A percentile compares a stretch with the other conserved stretches of the same genome.
Conservation (phyloP, 2,888 invertebrate species). For the Drosophila borealis region DNA sequence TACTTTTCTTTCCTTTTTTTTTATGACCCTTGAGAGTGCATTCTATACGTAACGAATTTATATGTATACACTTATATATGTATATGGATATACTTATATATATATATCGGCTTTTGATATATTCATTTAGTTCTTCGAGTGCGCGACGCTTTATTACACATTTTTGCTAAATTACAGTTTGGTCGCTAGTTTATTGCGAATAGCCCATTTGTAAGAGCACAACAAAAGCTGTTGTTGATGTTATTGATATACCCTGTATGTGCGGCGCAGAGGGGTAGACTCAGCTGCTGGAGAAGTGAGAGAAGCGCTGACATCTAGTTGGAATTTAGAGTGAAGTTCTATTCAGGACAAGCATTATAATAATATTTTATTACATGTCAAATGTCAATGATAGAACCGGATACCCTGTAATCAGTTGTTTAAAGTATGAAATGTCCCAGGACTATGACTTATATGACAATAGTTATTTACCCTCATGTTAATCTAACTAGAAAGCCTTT, state of each 20-base stretch:
- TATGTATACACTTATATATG: conserved; percentile 25
- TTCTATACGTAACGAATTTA: conserved; percentile 39
- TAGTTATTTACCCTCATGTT: too few species aligned
- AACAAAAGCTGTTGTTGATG: conserved; percentile 30
- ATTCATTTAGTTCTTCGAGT: conserved; percentile 48
- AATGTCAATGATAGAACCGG: too few species aligned
- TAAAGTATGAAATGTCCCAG: too few species aligned
- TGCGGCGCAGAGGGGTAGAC: too few species aligned
- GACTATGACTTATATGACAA: too few species aligned
- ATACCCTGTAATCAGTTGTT: too few species aligned
- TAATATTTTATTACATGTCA: too few species aligned
- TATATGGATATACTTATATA: conserved; percentile 12
- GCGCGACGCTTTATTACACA: conserved; percentile 66
- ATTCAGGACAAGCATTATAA: too few species aligned
- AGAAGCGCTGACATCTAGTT: too few species aligned
- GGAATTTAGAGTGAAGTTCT: too few species aligned
- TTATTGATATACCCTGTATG: conserved; percentile 29
- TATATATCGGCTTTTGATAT: conserved; percentile 73
- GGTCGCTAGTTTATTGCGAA: conserved; percentile 70
- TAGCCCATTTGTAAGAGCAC: conserved; percentile 48
- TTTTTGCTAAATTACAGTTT: conserved; percentile 81
- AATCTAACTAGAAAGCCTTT: background rate
- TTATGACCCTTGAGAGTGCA: conserved; percentile 74
- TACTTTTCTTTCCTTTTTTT: conserved; percentile 65
- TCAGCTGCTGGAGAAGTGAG: too few species aligned